These are phyloP conservation scores for Doris montereyensis DNA, from an alignment of 2,888 invertebrate species.

Conservation along the genomic window DNA sequence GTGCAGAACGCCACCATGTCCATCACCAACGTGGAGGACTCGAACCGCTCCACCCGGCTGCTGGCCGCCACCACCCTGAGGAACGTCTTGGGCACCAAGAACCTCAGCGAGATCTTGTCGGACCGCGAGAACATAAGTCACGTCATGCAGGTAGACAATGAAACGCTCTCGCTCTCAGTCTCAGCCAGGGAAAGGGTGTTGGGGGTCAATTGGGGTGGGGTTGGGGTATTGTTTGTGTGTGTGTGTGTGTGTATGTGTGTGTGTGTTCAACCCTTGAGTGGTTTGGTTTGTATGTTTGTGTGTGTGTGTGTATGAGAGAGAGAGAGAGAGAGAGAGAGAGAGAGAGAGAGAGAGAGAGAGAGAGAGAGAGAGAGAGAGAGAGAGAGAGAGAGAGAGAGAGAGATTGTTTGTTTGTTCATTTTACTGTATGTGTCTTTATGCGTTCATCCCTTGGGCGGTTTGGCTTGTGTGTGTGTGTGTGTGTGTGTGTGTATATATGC, in stretches of 20 bases:
- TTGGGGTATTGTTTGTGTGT: too few species aligned
- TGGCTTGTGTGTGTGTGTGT: not conserved
- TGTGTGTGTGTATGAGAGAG: too few species aligned
- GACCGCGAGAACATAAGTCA: constrained; percentile 68
- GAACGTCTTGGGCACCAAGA: constrained; percentile 68
- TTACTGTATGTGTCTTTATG: too few species aligned
- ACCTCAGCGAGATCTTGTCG: constrained; percentile 66
- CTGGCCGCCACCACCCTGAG: constrained; percentile 71
- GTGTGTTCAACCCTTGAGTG: not conserved
- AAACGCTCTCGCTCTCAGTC: not conserved
- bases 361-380: too few species aligned
- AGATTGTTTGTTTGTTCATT: too few species aligned
- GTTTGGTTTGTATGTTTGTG: too few species aligned
- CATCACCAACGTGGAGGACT: constrained; percentile 69
- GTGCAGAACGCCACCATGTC: constrained; percentile 69
- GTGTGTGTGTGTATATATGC: constrained; percentile 29
- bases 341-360: too few species aligned
- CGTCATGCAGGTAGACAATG: constrained; percentile 60
- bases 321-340: too few species aligned
- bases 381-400: too few species aligned
- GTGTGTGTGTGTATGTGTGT: constrained; percentile 5
- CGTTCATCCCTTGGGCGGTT: not conserved
- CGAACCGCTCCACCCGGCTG: constrained; percentile 65
- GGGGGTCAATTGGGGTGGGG: not conserved
- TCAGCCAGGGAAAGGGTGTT: not conserved